Base-by-base conservation (phyloP, 1,140 invertebrate genomes). In the Pseudomyrmex gracilis region DNA sequence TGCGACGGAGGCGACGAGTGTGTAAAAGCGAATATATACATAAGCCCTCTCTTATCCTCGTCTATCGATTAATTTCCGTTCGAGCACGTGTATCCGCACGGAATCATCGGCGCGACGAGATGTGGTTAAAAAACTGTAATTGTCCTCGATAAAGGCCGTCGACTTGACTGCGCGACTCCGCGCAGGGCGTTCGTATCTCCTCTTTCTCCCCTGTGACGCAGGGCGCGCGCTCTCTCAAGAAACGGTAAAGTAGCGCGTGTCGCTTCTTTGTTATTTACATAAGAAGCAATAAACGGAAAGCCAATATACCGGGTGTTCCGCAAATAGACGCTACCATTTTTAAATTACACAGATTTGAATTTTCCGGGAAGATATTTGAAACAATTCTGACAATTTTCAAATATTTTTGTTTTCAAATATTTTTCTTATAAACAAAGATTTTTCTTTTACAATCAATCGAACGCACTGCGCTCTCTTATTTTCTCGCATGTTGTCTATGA, bases 101-200 rank as follows among this genome's bases (percentile, higher is more conserved):
- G 71, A 83, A 77, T 63, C 80, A 77, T 77, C 70, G 60, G 24
- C 73, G 24, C 73, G 80, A 77, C 60, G 47, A 34, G 34, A 45
- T 57, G 80, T 83, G 73, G 61, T 74, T 83, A 80, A 80, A 80
- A 80, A 80, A 80, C 66, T 34, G 76, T 70, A 24, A 55, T 24
- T 78, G 76, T 80, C 66, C 76, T 67, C 76, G 76, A 71, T 80
- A 80, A 80, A 58, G 76, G 76, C 22, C 64, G 53, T 80, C 76
- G 76, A 60, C 76, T 80, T 60, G n/a, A 15, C 34, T 34, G 34
- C 12, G 53, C 53, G 15, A 70, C 4, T 76, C 58, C 34, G 34
- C 34, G 20, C 17, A 68, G 47, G 20, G 64, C 17, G 43, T 34
- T 34, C 34, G 34, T 34, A 5, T 34, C 45, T 57, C 34, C 20